Conservation (phyloP, 2,113 vertebrate species). For the Struthidea cinerea region DNA sequence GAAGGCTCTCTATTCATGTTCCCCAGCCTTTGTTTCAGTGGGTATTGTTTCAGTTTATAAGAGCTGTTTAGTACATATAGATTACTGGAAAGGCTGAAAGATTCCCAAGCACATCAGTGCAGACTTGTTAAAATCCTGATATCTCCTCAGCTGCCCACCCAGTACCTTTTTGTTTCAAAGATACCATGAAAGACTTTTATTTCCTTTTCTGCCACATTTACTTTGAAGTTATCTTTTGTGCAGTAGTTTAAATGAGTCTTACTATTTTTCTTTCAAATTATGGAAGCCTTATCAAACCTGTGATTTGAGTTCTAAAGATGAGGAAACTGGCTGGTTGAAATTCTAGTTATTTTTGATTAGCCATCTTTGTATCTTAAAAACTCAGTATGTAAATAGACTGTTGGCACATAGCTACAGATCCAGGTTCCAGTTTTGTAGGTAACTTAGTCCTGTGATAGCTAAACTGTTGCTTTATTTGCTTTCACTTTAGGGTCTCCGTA, state of each 20-base stretch:
- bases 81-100: slow-evolving; percentile 32
- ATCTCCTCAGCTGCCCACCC: background rate
- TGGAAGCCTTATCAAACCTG: background rate
- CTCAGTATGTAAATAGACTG: background rate
- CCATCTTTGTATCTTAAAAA: background rate
- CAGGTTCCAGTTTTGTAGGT: background rate
- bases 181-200: background rate
- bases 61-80: slow-evolving; percentile 41
- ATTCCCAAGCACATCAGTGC: background rate
- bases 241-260: background rate
- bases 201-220: background rate
- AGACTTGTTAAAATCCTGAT: background rate
- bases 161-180: slow-evolving; percentile 24
- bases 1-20: slow-evolving; percentile 49
- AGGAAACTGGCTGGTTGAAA: background rate
- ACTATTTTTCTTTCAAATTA: background rate
- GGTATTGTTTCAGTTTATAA: slow-evolving; percentile 58
- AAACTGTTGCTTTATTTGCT: background rate
- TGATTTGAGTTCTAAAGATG: background rate
- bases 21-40: slow-evolving; percentile 44
- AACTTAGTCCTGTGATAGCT: accelerated
- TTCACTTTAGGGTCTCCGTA: background rate
- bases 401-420: background rate
- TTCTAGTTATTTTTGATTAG: background rate
- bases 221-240: background rate